Conservation (phyloP, 2,888 invertebrate species). For the Drosophila anceps region DNA sequence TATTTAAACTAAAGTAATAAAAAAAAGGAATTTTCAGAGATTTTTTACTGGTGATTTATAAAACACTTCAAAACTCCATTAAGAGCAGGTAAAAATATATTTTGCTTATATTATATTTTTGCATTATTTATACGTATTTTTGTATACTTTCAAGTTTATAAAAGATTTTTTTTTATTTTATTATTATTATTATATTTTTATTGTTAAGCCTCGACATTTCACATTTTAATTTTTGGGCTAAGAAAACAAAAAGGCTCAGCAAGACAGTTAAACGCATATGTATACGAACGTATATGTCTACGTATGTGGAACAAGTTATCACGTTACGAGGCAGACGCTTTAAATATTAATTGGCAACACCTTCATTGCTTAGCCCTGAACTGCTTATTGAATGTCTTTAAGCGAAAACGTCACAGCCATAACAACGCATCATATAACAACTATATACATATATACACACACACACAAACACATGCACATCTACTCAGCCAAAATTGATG, state of each 20-base stretch:
- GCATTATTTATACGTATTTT: slow-evolving; percentile 8
- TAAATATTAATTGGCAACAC: slow-evolving; percentile 78
- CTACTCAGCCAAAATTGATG: slow-evolving; percentile 10
- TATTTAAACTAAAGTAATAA: slow-evolving; percentile 19
- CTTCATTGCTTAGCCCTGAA: slow-evolving; percentile 76
- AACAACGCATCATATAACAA: slow-evolving; percentile 53
- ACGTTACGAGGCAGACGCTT: slow-evolving; percentile 59
- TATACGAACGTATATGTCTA: background rate
- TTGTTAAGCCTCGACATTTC: slow-evolving; percentile 44
- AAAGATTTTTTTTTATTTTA: slow-evolving; percentile 10
- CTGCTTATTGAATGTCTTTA: slow-evolving; percentile 74
- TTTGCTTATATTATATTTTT: slow-evolving; percentile 9
- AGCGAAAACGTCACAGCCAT: slow-evolving; percentile 18
- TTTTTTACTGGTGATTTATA: background rate
- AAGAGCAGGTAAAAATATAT: background rate
- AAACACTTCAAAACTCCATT: background rate
- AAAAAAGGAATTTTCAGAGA: background rate
- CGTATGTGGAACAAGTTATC: slow-evolving; percentile 73
- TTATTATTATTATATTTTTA: slow-evolving; percentile 15
- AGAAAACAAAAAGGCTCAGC: slow-evolving; percentile 38
- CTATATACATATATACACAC: slow-evolving; percentile 2
- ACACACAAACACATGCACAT: background rate
- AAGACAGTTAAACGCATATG: slow-evolving; percentile 18
- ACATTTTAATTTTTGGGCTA: slow-evolving; percentile 23
- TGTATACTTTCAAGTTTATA: slow-evolving; percentile 9